Conservation (phyloP, 2,797 vertebrate genomes). For the Pipistrellus pygmaeus region DNA sequence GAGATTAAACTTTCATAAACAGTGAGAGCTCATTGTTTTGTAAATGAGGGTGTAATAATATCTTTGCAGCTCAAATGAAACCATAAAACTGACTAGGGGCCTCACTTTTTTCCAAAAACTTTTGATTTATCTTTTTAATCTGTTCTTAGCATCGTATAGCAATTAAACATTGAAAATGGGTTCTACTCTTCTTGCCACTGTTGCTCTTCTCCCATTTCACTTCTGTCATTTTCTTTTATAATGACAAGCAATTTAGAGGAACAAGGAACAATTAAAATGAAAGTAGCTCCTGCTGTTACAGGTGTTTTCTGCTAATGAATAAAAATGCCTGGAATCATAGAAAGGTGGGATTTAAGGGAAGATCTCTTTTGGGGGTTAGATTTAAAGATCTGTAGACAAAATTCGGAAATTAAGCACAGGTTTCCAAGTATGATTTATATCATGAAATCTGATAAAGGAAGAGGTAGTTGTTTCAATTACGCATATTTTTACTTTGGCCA, state of each 20-base stretch:
- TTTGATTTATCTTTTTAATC: constrained; percentile 91
- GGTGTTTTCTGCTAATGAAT: constrained; percentile 82
- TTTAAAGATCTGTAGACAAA: constrained; percentile 55
- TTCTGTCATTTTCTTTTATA: constrained; percentile 85
- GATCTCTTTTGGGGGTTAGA: constrained; percentile 66
- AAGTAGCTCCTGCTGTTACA: constrained; percentile 78
- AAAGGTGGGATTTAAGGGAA: constrained; percentile 75
- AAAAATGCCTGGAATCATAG: constrained; percentile 74
- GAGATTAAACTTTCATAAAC: constrained; percentile 92
- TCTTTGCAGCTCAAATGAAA: constrained; percentile 87
- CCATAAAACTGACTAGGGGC: constrained; percentile 86
- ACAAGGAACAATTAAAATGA: constrained; percentile 76
- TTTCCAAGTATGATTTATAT: not conserved
- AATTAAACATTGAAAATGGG: constrained; percentile 87
- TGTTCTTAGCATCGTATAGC: constrained; percentile 85
- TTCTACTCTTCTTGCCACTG: constrained; percentile 75
- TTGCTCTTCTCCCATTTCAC: constrained; percentile 83
- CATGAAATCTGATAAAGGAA: not conserved
- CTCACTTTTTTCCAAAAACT: constrained; percentile 86
- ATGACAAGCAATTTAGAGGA: constrained; percentile 83
- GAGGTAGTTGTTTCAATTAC: not conserved
- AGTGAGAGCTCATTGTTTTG: constrained; percentile 89
- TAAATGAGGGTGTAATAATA: constrained; percentile 89
- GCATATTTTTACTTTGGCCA: not conserved
- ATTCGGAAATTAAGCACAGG: constrained; percentile 28